phyloP scores from a whole-genome alignment of 2,113 vertebrate species.

The Petromus typicus region DNA sequence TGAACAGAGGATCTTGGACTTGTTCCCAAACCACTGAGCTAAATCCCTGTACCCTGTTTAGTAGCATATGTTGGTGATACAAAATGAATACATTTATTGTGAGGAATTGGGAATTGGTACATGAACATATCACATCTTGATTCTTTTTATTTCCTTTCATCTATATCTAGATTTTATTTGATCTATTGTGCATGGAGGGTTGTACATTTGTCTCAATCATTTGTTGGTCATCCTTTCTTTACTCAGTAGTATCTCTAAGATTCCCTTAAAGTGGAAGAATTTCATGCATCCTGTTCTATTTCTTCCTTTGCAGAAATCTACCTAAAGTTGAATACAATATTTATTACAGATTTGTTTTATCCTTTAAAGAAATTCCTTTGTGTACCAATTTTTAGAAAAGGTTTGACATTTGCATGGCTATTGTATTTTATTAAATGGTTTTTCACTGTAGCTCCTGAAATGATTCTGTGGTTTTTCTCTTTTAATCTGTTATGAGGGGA shows the following conservation, averaged over 20 bases:
- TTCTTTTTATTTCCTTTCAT: background rate
- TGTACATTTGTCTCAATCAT: background rate
- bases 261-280: background rate
- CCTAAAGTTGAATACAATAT: background rate
- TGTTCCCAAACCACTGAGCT: too few relatives aligned
- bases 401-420: background rate
- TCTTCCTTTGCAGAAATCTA: background rate
- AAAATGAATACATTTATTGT: background rate
- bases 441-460: constrained; percentile 51
- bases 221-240: constrained; percentile 11
- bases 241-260: background rate
- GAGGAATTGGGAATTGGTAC: background rate
- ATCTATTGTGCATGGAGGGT: background rate
- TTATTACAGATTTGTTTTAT: constrained; percentile 38
- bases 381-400: constrained; percentile 48
- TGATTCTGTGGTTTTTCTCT: background rate
- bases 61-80: background rate
- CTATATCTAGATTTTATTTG: background rate
- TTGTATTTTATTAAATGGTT: constrained; percentile 51
- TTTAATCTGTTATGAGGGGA: constrained; percentile 22
- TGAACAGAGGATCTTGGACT: too few relatives aligned
- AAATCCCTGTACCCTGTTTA: background rate
- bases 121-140: background rate
- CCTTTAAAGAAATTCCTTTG: constrained; percentile 12
- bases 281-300: background rate